phyloP scores from a whole-genome alignment of 2,888 invertebrate genomes.

The Seladonia tumulorum region DNA sequence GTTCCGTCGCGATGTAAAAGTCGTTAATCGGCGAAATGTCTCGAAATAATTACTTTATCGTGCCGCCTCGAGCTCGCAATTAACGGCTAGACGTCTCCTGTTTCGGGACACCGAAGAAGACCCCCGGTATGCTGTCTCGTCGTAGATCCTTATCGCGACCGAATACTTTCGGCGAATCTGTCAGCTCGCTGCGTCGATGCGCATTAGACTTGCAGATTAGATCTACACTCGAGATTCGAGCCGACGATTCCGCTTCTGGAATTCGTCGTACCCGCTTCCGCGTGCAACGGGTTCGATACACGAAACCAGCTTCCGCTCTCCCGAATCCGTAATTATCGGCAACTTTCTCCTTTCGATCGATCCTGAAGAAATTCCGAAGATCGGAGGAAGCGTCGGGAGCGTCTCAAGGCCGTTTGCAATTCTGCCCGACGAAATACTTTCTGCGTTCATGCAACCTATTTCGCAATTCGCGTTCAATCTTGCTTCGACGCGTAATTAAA shows the following conservation, averaged over 20 bases:
- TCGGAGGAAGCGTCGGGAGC: background rate
- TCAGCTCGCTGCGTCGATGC: conserved; percentile 42
- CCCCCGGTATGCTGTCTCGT: conserved; percentile 33
- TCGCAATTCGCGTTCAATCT: background rate
- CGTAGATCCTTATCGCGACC: conserved; percentile 51
- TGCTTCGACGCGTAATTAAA: background rate
- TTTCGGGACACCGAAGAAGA: conserved; percentile 28
- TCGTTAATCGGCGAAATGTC: conserved; percentile 45
- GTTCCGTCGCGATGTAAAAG: background rate
- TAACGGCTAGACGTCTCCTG: conserved; percentile 27
- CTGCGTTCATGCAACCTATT: background rate
- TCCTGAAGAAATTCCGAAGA: background rate
- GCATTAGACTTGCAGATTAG: conserved; percentile 58
- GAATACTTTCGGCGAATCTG: conserved; percentile 54
- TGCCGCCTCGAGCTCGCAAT: conserved; percentile 31
- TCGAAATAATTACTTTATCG: conserved; percentile 42
- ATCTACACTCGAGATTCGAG: conserved; percentile 27
- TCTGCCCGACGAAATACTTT: background rate
- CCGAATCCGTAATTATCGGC: background rate
- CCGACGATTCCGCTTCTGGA: conserved; percentile 19
- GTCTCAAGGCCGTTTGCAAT: background rate
- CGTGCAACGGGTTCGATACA: background rate
- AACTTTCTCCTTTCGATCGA: background rate
- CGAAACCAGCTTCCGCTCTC: background rate
- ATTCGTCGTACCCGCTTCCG: conserved; percentile 15